A percentile compares a stretch with the other conserved stretches of the same genome.
phyloP scores from a whole-genome alignment of 1,140 invertebrate species.

The Danaus plexippus region DNA sequence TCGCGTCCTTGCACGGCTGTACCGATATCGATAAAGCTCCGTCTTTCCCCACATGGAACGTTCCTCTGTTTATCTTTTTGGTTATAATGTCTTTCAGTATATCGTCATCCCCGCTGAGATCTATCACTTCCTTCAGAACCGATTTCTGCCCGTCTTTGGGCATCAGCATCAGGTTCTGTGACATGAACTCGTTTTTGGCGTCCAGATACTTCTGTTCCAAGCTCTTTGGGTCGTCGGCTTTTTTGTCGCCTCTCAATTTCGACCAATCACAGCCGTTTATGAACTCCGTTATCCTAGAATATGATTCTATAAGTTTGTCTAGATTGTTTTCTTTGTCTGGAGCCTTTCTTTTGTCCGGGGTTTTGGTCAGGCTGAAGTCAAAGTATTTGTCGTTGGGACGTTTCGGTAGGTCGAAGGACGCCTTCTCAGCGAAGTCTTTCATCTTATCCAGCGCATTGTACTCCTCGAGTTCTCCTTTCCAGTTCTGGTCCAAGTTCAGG shows the following conservation, averaged over 20 bases:
- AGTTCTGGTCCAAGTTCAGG: slow-evolving; percentile 41
- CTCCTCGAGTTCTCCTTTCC: slow-evolving; percentile 50
- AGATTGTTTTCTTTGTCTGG: slow-evolving; percentile 56
- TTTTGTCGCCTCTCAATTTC: slow-evolving; percentile 39
- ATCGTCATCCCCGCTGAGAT: slow-evolving; percentile 62
- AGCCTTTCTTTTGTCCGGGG: slow-evolving; percentile 43
- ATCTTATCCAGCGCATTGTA: slow-evolving; percentile 70
- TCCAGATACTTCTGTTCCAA: slow-evolving; percentile 66
- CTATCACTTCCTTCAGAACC: slow-evolving; percentile 57
- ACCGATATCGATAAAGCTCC: slow-evolving; percentile 61
- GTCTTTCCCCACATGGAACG: slow-evolving; percentile 55
- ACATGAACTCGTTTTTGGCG: slow-evolving; percentile 70
- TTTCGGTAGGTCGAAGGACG: slow-evolving; percentile 63
- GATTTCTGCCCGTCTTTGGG: slow-evolving; percentile 55
- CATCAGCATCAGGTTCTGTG: slow-evolving; percentile 60
- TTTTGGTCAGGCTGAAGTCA: slow-evolving; percentile 54
- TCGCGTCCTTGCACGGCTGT: slow-evolving; percentile 48
- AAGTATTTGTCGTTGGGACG: slow-evolving; percentile 52
- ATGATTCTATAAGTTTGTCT: slow-evolving; percentile 60
- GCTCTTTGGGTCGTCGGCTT: slow-evolving; percentile 47
- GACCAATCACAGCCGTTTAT: slow-evolving; percentile 69
- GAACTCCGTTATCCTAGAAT: slow-evolving; percentile 66
- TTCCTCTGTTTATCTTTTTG: slow-evolving; percentile 49
- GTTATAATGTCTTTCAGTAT: slow-evolving; percentile 44
- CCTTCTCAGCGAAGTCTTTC: slow-evolving; percentile 69